A percentile compares a stretch with the other conserved stretches of the same genome.
These are phyloP conservation scores for Chelmon rostratus DNA, from an alignment of 2,797 vertebrate genomes.

Conservation along the genomic window DNA sequence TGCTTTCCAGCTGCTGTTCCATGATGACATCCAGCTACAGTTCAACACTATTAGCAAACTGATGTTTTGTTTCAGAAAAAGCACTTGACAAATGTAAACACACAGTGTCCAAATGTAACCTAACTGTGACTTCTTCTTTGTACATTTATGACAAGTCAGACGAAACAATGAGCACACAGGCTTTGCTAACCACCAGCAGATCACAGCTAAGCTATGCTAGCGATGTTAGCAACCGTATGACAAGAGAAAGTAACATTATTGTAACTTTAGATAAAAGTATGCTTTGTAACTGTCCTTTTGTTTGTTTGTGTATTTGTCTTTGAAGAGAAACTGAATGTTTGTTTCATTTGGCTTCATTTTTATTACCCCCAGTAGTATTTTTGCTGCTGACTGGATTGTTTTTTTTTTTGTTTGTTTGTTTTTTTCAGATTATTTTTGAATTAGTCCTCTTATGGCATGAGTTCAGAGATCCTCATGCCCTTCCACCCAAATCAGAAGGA, in stretches of 20 bases:
- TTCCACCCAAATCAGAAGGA: not conserved
- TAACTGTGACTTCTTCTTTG: not conserved
- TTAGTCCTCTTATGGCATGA: not conserved
- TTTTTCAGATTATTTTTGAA: constrained; percentile 1
- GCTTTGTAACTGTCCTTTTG: no score
- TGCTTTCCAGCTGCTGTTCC: not conserved
- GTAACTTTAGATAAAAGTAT: not conserved
- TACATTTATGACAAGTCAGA: not conserved
- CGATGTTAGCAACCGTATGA: not conserved
- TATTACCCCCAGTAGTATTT: not conserved
- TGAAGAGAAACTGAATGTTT: no score
- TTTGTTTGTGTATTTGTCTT: not conserved
- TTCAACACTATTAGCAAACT: not conserved
- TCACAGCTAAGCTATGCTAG: not conserved
- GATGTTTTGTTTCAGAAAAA: constrained; percentile 5
- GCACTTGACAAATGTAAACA: not conserved
- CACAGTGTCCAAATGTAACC: not conserved
- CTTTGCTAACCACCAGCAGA: not conserved
- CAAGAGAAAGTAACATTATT: not conserved
- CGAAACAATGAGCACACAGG: not conserved
- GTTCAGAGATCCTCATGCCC: not conserved
- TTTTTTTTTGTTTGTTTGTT: no score
- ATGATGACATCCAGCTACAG: constrained; percentile 3
- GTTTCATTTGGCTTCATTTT: not conserved
- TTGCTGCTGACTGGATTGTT: not conserved